These are phyloP conservation scores for Emydoidea blandingii DNA, from an alignment of 2,797 vertebrate species.

Conservation along the genomic window DNA sequence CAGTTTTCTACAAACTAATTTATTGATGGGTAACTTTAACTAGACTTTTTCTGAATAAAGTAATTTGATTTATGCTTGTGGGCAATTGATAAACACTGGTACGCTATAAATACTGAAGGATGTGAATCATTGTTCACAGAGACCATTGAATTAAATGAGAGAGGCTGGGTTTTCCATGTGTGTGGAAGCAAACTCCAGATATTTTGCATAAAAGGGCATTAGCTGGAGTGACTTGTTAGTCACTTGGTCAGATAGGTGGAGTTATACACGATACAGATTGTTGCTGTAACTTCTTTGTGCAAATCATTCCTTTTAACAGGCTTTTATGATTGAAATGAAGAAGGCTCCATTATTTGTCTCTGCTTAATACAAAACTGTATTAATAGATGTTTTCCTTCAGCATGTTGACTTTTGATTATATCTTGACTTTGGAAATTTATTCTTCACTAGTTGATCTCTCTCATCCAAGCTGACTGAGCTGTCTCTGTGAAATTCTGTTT, in stretches of 20 bases:
- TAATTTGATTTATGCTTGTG: neutral
- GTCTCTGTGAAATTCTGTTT: neutral
- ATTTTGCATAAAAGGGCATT: neutral
- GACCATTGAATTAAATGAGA: slow-evolving; percentile 39
- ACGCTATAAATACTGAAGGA: slow-evolving; percentile 21
- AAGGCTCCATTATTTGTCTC: neutral
- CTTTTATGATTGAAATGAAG: neutral
- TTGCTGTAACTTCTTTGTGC: neutral
- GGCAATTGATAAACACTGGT: neutral
- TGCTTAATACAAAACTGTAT: neutral
- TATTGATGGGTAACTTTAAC: neutral
- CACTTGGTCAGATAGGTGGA: neutral
- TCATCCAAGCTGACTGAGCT: neutral
- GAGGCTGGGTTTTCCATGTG: neutral
- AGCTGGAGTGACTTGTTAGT: neutral
- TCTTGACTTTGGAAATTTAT: neutral
- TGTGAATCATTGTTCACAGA: slow-evolving; percentile 13
- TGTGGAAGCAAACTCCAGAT: neutral
- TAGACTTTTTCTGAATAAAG: neutral
- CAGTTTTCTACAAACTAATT: neutral
- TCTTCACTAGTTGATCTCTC: neutral
- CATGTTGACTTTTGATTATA: neutral
- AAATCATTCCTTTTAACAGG: neutral
- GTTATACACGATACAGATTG: neutral
- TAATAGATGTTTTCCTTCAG: neutral